phyloP scores from a whole-genome alignment of 2,888 invertebrate genomes.

The Rhagophthalmus giganteus region DNA sequence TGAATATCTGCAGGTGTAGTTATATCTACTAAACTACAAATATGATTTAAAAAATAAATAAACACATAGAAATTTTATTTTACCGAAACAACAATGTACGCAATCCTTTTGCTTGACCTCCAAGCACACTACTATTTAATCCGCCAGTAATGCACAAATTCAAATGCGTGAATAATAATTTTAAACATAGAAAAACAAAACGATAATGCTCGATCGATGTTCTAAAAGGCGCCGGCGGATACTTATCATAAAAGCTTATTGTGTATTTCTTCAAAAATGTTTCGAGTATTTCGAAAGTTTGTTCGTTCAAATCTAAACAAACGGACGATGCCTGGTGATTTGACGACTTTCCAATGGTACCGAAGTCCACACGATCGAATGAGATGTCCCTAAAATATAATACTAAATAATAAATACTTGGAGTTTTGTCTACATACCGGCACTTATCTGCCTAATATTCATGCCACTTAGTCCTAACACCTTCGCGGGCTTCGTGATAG shows the following conservation, averaged over 20 bases:
- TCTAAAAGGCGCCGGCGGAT: constrained; percentile 58
- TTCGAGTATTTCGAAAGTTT: constrained; percentile 60
- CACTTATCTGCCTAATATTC: constrained; percentile 63
- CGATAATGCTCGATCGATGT: constrained; percentile 58
- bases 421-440: constrained; percentile 50
- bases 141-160: constrained; percentile 61
- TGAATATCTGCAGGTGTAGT: constrained; percentile 59
- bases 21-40: constrained; percentile 54
- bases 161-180: constrained; percentile 62
- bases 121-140: constrained; percentile 56
- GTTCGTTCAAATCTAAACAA: constrained; percentile 65
- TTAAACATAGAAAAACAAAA: constrained; percentile 62
- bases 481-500: constrained; percentile 60
- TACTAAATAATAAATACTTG: constrained; percentile 1
- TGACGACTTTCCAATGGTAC: constrained; percentile 57
- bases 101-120: constrained; percentile 59
- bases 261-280: constrained; percentile 63
- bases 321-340: constrained; percentile 62
- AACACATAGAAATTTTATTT: constrained; percentile 10
- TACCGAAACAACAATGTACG: constrained; percentile 61
- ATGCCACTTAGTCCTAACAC: constrained; percentile 61
- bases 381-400: constrained; percentile 59
- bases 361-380: constrained; percentile 65
- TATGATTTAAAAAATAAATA: constrained; percentile 2
- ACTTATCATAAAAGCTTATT: constrained; percentile 54